Evolutionary conservation across 2,797 vertebrate species (phyloP).

Genomic region (Sebastes dallii): DNA sequence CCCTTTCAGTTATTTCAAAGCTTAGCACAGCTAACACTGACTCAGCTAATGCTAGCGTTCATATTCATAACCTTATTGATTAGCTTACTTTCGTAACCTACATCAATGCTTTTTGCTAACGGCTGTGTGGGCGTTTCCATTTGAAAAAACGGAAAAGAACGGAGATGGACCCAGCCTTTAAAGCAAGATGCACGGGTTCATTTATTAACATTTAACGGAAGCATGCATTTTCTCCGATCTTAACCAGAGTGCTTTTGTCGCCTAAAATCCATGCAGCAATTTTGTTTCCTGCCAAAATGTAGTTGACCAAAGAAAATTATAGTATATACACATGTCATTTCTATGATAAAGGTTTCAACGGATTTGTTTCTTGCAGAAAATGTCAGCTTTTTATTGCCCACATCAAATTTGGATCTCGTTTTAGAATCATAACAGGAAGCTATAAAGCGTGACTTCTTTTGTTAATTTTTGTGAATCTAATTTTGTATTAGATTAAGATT

Average conservation of each 20-base stretch:
- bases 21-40: no score
- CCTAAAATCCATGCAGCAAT: not conserved
- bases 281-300: not conserved
- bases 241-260: not conserved
- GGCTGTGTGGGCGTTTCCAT: no score
- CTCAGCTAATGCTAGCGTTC: no score
- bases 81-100: no score
- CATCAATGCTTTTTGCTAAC: no score
- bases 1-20: no score
- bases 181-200: no score
- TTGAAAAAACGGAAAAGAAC: no score
- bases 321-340: not conserved
- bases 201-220: not conserved
- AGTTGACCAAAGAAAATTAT: not conserved
- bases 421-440: not conserved
- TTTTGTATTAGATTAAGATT: constrained; percentile 28
- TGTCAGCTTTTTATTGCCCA: not conserved
- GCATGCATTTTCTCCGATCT: no score
- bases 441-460: not conserved
- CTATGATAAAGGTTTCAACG: not conserved
- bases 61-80: no score
- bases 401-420: not conserved
- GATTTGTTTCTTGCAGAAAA: not conserved
- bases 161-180: no score
- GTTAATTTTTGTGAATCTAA: not conserved